Conservation (phyloP, 2,888 invertebrate species). For the Merodon equestris region DNA sequence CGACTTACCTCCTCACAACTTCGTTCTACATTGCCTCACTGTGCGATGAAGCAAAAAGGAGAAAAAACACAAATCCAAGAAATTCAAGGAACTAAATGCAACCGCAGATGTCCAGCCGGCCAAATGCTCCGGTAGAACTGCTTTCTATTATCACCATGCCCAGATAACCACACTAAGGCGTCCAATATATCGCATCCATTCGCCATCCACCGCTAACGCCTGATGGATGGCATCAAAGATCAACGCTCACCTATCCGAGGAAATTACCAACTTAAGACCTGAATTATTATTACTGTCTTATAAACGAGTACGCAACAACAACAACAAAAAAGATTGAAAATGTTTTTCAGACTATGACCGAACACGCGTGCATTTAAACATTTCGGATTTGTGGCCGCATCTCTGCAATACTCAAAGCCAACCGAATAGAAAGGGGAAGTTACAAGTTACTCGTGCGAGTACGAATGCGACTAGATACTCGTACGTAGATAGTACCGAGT, state of each 20-base stretch:
- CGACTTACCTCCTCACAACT: not conserved
- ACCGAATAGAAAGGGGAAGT: constrained; percentile 36
- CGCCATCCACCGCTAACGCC: constrained; percentile 14
- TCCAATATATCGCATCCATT: constrained; percentile 8
- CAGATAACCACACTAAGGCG: constrained; percentile 10
- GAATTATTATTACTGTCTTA: constrained; percentile 34
- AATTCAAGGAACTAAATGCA: constrained; percentile 15
- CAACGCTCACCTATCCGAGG: constrained; percentile 25
- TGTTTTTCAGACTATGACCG: constrained; percentile 38
- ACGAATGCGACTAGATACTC: not conserved
- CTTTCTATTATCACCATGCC: constrained; percentile 47
- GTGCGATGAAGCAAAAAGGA: no score
- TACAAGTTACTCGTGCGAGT: not conserved
- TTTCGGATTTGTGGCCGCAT: not conserved
- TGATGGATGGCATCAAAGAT: constrained; percentile 48
- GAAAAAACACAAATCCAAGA: not conserved
- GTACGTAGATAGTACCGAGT: no score
- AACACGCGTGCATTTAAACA: constrained; percentile 36
- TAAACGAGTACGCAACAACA: not conserved
- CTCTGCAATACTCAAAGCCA: no score
- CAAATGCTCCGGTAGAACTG: constrained; percentile 34
- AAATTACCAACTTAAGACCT: constrained; percentile 35
- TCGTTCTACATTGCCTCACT: not conserved
- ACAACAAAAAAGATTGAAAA: constrained; percentile 11
- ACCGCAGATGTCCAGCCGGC: constrained; percentile 23